phyloP scores from a whole-genome alignment of 2,113 vertebrate species.

The Psittacara wagleri region DNA sequence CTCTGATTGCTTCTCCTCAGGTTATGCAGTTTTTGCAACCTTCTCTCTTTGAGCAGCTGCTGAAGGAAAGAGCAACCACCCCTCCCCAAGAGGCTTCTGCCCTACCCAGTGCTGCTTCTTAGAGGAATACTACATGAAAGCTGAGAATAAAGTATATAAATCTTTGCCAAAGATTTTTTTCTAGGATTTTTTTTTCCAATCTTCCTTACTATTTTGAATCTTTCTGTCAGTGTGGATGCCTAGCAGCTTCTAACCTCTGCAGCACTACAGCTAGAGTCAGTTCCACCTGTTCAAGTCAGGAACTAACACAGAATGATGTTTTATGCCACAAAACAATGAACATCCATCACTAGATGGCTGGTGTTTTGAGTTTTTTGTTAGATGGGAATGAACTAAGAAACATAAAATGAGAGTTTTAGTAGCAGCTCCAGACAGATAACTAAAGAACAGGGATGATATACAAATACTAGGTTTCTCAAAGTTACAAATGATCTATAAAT shows the following conservation, averaged over 20 bases:
- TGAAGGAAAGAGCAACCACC: neutral
- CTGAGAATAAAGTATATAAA: neutral
- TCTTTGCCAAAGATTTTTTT: neutral
- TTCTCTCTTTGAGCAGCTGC: neutral
- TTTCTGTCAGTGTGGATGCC: neutral
- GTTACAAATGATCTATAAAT: neutral
- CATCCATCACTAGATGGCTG: neutral
- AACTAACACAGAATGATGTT: neutral
- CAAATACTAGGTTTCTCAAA: neutral
- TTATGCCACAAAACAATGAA: neutral
- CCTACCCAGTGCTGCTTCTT: neutral
- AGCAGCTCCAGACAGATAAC: neutral
- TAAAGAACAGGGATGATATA: neutral
- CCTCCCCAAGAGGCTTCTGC: neutral
- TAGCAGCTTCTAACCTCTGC: neutral
- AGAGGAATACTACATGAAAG: neutral
- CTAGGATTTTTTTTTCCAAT: neutral
- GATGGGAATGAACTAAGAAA: neutral
- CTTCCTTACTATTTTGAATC: neutral
- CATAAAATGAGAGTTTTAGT: neutral
- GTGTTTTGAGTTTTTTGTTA: neutral
- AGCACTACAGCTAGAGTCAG: neutral
- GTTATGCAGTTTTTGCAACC: neutral
- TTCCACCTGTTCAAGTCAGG: neutral
- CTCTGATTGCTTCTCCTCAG: neutral